phyloP scores from a whole-genome alignment of 2,113 vertebrate species.

The Erpornis zantholeuca region DNA sequence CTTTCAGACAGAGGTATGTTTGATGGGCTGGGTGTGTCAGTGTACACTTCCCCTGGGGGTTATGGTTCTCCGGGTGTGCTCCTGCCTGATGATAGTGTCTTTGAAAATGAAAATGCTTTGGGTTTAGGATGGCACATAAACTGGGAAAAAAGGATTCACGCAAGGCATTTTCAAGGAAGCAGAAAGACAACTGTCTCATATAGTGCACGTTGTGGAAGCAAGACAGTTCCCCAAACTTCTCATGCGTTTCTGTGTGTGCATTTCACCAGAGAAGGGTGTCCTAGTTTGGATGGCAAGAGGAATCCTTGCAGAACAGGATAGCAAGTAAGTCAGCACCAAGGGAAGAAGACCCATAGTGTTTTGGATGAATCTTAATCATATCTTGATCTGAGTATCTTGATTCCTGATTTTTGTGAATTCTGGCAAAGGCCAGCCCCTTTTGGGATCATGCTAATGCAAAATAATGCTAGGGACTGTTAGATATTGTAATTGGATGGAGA shows the following conservation, averaged over 20 bases:
- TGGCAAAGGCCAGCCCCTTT: neutral
- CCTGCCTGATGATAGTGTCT: neutral
- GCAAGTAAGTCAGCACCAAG: neutral
- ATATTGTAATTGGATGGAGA: neutral
- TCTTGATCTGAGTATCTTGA: neutral
- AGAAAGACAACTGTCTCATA: neutral
- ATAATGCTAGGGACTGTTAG: neutral
- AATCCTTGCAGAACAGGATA: neutral
- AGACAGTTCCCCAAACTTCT: neutral
- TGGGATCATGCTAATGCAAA: neutral
- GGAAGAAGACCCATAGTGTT: neutral
- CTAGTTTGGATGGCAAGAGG: neutral
- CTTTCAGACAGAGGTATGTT: neutral
- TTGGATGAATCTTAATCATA: neutral
- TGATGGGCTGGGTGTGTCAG: neutral
- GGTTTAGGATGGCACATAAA: neutral
- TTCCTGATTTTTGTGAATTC: neutral
- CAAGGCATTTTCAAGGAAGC: neutral
- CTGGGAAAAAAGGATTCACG: neutral
- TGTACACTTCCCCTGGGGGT: neutral
- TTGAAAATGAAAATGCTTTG: neutral
- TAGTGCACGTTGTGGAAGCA: neutral
- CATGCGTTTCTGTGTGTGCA: rapidly evolving
- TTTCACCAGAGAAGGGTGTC: neutral
- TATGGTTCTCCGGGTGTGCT: neutral